Conservation (phyloP, 2,888 invertebrate genomes). For the Poecilus cupreus region DNA sequence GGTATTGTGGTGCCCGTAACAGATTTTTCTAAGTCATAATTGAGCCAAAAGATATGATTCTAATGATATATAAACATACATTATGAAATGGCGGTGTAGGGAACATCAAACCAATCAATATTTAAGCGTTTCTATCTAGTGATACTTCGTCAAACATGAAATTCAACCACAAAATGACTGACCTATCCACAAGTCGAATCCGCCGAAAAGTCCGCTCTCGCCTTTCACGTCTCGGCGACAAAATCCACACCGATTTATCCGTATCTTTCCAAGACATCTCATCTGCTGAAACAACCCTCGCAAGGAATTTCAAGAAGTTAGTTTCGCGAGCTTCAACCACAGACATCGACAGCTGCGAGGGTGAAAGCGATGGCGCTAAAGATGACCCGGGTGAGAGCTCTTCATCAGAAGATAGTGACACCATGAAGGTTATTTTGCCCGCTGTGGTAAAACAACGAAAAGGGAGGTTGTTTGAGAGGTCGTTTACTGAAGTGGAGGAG, state of each 20-base stretch:
- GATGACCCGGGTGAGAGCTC: neutral
- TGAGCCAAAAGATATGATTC: too few relatives aligned
- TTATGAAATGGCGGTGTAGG: neutral
- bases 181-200: slow-evolving; percentile 63
- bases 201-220: slow-evolving; percentile 63
- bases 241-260: slow-evolving; percentile 53
- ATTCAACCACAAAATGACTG: slow-evolving; percentile 60
- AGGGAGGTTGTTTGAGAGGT: slow-evolving; percentile 42
- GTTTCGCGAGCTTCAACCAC: slow-evolving; percentile 59
- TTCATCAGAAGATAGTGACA: slow-evolving; percentile 46
- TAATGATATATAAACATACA: too few relatives aligned
- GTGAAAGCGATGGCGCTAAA: slow-evolving; percentile 17
- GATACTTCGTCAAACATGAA: slow-evolving; percentile 42
- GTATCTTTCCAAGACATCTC: slow-evolving; percentile 60
- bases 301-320: slow-evolving; percentile 39
- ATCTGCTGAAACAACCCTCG: slow-evolving; percentile 32
- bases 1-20: too few relatives aligned
- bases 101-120: neutral
- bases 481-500: slow-evolving; percentile 56
- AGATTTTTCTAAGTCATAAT: too few relatives aligned
- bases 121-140: neutral
- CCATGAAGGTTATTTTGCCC: slow-evolving; percentile 41
- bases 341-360: slow-evolving; percentile 57
- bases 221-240: slow-evolving; percentile 42
- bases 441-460: neutral